phyloP scores from a whole-genome alignment of 2,797 vertebrate species.

The Thripadectes ignobilis region DNA sequence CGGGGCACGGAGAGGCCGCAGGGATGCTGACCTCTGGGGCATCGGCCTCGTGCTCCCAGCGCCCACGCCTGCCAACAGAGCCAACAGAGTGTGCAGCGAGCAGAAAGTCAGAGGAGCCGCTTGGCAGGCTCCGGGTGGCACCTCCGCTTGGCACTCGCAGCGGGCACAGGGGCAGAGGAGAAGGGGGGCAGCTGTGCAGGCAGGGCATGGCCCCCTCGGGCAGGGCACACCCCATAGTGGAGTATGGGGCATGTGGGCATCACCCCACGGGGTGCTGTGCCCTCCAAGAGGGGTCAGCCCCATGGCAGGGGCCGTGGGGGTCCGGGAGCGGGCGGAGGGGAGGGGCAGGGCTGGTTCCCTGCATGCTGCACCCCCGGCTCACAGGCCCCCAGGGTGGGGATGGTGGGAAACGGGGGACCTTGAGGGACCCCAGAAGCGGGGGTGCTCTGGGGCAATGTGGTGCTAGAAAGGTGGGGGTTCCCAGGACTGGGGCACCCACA shows the following conservation, averaged over 20 bases:
- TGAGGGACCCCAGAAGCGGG: background rate
- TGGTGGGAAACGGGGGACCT: background rate
- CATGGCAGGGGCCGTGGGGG: background rate
- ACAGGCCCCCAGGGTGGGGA: background rate
- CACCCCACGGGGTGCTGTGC: fast-evolving
- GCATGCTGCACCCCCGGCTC: background rate
- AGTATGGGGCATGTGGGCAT: background rate
- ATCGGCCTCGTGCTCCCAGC: background rate
- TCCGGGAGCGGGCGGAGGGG: background rate
- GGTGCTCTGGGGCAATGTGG: background rate
- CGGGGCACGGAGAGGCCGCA: background rate
- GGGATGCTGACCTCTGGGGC: background rate
- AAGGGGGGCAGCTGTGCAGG: background rate
- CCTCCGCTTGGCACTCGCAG: background rate
- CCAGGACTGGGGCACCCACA: background rate
- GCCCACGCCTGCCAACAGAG: background rate
- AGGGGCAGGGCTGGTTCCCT: background rate
- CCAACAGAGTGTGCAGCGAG: background rate
- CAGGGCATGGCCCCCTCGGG: background rate
- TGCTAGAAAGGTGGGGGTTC: background rate
- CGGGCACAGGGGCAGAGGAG: background rate
- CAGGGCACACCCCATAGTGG: fast-evolving
- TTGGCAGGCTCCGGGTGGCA: background rate
- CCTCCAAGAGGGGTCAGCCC: background rate
- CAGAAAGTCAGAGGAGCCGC: background rate